Evolutionary conservation across 2,113 vertebrate genomes (phyloP).

Genomic region (Tiliqua scincoides): DNA sequence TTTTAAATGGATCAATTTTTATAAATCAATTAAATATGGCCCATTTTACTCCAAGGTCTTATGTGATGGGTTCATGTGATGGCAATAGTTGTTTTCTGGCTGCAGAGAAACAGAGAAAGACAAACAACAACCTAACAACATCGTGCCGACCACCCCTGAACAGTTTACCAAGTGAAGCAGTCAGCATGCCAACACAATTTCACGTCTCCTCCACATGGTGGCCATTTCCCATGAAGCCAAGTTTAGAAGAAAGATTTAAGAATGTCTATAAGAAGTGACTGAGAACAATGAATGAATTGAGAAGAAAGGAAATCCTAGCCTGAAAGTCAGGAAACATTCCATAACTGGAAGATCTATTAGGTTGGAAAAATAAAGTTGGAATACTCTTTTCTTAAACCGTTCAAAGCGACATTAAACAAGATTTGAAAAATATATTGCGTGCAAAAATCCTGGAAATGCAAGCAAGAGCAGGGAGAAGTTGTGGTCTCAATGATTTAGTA

Average conservation of each 20-base stretch:
- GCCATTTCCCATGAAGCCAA: background rate
- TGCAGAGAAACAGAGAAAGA: too few relatives aligned
- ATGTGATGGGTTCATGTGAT: too few relatives aligned
- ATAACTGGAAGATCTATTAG: background rate
- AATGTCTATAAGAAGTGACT: background rate
- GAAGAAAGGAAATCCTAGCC: background rate
- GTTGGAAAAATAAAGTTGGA: background rate
- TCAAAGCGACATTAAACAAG: background rate
- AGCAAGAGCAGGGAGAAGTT: background rate
- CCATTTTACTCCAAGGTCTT: too few relatives aligned
- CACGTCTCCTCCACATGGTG: background rate
- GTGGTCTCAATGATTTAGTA: background rate
- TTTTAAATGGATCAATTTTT: too few relatives aligned
- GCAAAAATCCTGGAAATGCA: background rate
- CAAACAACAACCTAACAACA: too few relatives aligned
- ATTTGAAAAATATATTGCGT: background rate
- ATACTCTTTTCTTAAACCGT: background rate
- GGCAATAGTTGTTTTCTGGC: too few relatives aligned
- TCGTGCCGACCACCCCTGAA: too few relatives aligned
- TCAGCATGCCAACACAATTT: background rate
- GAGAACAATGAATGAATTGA: background rate
- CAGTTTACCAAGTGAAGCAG: too few relatives aligned
- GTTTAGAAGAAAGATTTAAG: background rate
- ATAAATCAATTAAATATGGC: too few relatives aligned
- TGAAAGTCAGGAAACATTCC: background rate